Evolutionary conservation across 2,113 vertebrate genomes (phyloP).

Genomic region (Brachyistius frenatus): DNA sequence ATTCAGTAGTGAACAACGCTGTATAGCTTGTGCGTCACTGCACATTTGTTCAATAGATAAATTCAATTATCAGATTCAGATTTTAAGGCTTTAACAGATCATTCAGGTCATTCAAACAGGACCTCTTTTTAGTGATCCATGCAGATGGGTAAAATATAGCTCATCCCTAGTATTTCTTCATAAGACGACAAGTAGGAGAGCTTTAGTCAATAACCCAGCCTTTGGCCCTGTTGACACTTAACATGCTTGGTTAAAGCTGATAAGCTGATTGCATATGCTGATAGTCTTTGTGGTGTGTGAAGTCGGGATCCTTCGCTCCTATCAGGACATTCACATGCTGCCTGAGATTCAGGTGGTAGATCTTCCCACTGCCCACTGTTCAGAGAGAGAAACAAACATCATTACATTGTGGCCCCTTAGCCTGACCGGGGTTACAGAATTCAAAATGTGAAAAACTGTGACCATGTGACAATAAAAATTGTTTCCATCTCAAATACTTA

Average conservation of each 20-base stretch:
- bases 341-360: constrained; percentile 44
- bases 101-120: not conserved
- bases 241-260: constrained; percentile 36
- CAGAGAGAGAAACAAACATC: constrained; percentile 1
- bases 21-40: no score
- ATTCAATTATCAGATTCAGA: not conserved
- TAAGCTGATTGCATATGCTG: constrained; percentile 62
- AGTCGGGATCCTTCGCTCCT: constrained; percentile 50
- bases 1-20: not conserved
- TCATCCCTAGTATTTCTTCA: constrained; percentile 1
- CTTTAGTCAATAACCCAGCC: constrained; percentile 9
- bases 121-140: not conserved
- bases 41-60: no score
- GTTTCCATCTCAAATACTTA: no score
- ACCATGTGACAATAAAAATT: no score
- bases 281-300: constrained; percentile 37
- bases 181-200: not conserved
- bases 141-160: not conserved
- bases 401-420: not conserved
- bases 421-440: not conserved
- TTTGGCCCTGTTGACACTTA: constrained; percentile 40
- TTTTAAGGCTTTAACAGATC: not conserved
- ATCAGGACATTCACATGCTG: constrained; percentile 49
- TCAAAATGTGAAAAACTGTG: not conserved
- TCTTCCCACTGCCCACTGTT: constrained; percentile 4